Conservation (phyloP, 2,113 vertebrate genomes). For the Condylura cristata region DNA sequence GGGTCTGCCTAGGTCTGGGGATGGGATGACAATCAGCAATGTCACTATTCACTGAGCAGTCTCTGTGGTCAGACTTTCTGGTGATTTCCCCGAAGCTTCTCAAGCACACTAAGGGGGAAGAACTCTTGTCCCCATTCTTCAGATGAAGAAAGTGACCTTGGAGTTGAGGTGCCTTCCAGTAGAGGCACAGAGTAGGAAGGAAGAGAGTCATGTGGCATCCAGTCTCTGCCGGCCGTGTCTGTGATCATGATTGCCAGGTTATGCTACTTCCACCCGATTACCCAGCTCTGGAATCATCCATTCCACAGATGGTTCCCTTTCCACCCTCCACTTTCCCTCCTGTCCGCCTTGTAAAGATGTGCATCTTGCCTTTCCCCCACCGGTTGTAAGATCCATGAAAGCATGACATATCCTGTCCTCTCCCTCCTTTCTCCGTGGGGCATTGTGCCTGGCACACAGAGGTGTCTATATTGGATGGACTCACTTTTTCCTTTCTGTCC, state of each 20-base stretch:
- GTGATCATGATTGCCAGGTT: too few species aligned
- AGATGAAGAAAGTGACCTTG: not conserved
- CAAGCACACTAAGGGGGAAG: not conserved
- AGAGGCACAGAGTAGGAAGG: not conserved
- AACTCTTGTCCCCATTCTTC: not conserved
- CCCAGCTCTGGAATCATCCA: not conserved
- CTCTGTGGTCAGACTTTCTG: not conserved
- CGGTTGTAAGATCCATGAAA: not conserved
- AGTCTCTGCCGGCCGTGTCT: not conserved
- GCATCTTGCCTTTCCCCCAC: not conserved
- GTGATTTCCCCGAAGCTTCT: not conserved
- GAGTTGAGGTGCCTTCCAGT: not conserved
- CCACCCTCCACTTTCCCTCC: not conserved
- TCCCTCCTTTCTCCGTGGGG: fast-evolving
- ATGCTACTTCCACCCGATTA: not conserved
- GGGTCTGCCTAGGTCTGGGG: not conserved
- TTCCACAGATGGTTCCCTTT: not conserved
- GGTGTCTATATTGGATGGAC: not conserved
- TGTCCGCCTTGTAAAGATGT: not conserved
- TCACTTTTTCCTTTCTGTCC: not conserved
- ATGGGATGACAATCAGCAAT: not conserved
- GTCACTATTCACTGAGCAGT: fast-evolving
- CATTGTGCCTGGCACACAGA: too few species aligned
- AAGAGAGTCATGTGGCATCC: not conserved
- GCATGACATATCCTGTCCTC: not conserved